Evolutionary conservation across 2,888 invertebrate species (phyloP).

Genomic region (Drosophila tanythrix): DNA sequence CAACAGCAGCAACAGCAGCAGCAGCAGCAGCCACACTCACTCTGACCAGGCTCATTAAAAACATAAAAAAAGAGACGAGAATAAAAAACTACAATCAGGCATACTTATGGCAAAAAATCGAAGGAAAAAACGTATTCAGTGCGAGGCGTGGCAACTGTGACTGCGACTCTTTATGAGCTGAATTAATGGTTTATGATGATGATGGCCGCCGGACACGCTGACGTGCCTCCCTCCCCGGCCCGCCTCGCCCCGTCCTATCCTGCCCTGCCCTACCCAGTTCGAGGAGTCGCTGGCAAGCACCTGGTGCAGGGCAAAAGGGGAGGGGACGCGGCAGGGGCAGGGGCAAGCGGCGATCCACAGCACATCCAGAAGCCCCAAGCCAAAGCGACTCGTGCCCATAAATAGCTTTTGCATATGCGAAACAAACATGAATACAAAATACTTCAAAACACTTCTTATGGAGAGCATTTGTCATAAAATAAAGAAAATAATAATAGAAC

Average conservation of each 20-base stretch:
- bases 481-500: neutral
- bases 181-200: conserved; percentile 73
- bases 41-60: conserved; percentile 28
- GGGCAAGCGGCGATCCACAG: conserved; percentile 6
- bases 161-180: conserved; percentile 60
- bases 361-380: conserved; percentile 9
- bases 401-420: neutral
- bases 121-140: conserved; percentile 1
- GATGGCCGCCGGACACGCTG: conserved; percentile 57
- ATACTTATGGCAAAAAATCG: conserved; percentile 1
- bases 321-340: neutral
- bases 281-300: conserved; percentile 18
- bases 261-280: neutral
- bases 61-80: neutral
- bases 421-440: neutral
- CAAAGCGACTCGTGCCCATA: conserved; percentile 43
- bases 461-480: neutral
- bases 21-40: neutral
- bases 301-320: neutral
- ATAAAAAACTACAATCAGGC: conserved; percentile 3
- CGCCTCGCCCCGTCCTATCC: conserved; percentile 10
- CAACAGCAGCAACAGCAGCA: neutral
- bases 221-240: conserved; percentile 19
- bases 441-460: neutral
- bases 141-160: conserved; percentile 59